Conservation (phyloP, 2,888 invertebrate species). For the Empis stercorea region DNA sequence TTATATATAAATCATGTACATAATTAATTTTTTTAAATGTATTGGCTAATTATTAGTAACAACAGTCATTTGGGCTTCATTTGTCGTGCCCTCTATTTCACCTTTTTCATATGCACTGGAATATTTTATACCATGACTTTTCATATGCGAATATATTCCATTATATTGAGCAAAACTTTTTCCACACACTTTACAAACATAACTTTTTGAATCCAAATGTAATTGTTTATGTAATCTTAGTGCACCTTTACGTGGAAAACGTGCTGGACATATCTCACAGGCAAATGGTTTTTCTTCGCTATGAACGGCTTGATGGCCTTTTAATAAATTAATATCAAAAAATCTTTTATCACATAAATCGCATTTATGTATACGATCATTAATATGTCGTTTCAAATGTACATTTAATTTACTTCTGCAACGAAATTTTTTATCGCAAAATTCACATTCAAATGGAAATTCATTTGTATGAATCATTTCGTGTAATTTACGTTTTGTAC, state of each 20-base stretch:
- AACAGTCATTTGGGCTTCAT: no score
- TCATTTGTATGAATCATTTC: neutral
- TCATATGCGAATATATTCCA: constrained; percentile 14
- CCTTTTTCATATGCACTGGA: constrained; percentile 2
- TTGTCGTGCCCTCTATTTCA: neutral
- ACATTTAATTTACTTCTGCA: neutral
- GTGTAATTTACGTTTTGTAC: neutral
- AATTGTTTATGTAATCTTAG: constrained; percentile 6
- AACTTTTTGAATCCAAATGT: constrained; percentile 7
- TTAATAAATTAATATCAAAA: neutral
- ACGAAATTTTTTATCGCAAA: neutral
- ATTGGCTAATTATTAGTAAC: no score
- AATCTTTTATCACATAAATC: constrained; percentile 1
- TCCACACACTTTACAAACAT: constrained; percentile 17
- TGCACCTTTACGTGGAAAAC: constrained; percentile 7
- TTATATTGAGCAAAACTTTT: constrained; percentile 10
- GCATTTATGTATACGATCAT: neutral
- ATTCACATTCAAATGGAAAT: constrained; percentile 1
- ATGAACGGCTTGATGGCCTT: neutral
- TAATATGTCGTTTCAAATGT: neutral
- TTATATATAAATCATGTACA: no score
- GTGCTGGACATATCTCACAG: constrained; percentile 4
- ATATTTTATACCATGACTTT: constrained; percentile 5
- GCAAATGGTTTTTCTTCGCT: neutral
- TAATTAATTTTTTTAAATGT: no score